These are phyloP conservation scores for Cremastobaeus sp. DNA, from an alignment of 2,888 invertebrate genomes.

Conservation along the genomic window DNA sequence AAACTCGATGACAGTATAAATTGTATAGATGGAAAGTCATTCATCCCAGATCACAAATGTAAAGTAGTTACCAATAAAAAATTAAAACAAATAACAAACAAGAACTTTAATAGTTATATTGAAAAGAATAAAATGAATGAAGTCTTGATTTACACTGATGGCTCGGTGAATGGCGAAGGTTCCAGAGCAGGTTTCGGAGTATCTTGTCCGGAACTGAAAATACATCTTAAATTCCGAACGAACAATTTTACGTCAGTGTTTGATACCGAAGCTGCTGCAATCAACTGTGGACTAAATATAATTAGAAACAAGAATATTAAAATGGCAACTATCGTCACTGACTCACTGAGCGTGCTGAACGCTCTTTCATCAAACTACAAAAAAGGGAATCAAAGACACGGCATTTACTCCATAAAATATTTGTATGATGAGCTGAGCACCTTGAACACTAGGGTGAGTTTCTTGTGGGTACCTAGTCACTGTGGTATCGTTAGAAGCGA, in stretches of 20 bases:
- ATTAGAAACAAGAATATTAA: not conserved
- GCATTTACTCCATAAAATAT: not conserved
- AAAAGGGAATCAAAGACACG: not conserved
- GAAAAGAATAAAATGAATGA: too few relatives aligned
- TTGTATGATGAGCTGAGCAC: too few relatives aligned
- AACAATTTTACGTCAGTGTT: not conserved
- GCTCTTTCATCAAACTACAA: not conserved
- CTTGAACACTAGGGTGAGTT: too few relatives aligned
- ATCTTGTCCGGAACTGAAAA: not conserved
- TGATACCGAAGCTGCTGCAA: too few relatives aligned
- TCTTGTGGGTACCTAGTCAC: slow-evolving; percentile 8
- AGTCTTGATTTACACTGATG: slow-evolving; percentile 18
- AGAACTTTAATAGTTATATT: too few relatives aligned
- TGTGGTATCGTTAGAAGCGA: slow-evolving; percentile 15
- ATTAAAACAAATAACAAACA: too few relatives aligned
- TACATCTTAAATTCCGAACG: not conserved
- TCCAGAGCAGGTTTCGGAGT: slow-evolving; percentile 7
- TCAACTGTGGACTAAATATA: not conserved
- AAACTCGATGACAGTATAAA: too few relatives aligned
- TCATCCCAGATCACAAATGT: too few relatives aligned
- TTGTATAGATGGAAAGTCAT: too few relatives aligned
- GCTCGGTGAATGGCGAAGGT: not conserved
- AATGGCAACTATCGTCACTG: slow-evolving; percentile 1
- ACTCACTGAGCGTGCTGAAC: slow-evolving; percentile 8
- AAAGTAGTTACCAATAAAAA: too few relatives aligned